Evolutionary conservation across 2,113 vertebrate species (phyloP), one percentile per base, ranked within the genome.

Genomic region (Myotis yumanensis): DNA sequence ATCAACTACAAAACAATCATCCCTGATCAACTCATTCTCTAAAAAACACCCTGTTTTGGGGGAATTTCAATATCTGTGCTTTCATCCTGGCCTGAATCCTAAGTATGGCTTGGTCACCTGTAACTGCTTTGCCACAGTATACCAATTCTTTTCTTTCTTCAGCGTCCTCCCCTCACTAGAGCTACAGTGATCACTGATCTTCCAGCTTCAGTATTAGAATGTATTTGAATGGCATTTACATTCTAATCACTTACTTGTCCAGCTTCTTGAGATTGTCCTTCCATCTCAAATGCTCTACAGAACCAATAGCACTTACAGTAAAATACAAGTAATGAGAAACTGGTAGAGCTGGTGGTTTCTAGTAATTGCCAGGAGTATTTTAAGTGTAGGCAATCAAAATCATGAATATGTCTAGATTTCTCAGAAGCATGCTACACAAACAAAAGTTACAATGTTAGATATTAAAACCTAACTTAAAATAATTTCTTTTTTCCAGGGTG

Each of bases 321-420:
- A 93, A 79, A 79, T 17, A 73, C 11, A 80, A 83, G 37, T 23
- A 94, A 5, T 84, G 25, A 77, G 72, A 90, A 80, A 51, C 5
- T 51, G 48, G 6, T 43, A 68, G 30, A 82, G 51, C n/a, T 28
- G 28, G 76, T 35, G 2, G 32, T 52, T 89, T 59, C 3, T 82
- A n/a, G 68, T 82, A 57, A 64, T 18, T 83, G 30, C 17, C 79
- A 81, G 43, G 20, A 73, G 9, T 35, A 91, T 52, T 89, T 57
- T 76, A 96, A 75, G 57, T 1, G 28, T 79, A 89, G 80, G 69
- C 40, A 86, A 90, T 85, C 20, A 87, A 91, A 95, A 52, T 81
- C 35, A 93, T 90, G 91, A 94, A 59, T 91, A 80, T 88, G 68
- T 96, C 64, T 93, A 84, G 23, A 81, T 66, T 12, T 86, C 48